Percentiles rank a stretch among this genome's conserved stretches.
These are phyloP conservation scores for Dermatophagoides farinae DNA, from an alignment of 1,140 invertebrate species.

Conservation along the genomic window DNA sequence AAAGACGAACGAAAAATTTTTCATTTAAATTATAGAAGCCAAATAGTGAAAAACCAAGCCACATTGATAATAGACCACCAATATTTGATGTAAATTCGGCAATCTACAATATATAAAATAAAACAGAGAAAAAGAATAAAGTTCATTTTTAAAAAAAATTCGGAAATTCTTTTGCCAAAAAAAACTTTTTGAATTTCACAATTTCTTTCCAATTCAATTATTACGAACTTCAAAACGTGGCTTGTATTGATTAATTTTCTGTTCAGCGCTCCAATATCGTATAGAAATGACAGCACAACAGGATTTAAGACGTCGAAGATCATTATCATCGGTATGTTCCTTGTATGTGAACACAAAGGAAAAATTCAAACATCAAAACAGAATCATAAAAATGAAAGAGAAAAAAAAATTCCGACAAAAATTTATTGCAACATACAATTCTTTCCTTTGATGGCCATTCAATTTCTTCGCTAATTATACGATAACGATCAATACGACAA, in stretches of 20 bases:
- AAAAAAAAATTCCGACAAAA: not conserved
- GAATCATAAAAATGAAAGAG: not conserved
- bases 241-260: slow-evolving; percentile 11
- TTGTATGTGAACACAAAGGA: not conserved
- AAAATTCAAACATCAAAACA: not conserved
- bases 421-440: slow-evolving; percentile 6
- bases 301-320: not conserved
- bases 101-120: not conserved
- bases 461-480: not conserved
- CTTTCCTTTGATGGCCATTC: slow-evolving; percentile 3
- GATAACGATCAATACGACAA: slow-evolving; percentile 8
- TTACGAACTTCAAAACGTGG: slow-evolving; percentile 14
- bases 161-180: too few species aligned
- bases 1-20: not conserved
- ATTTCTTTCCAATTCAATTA: too few species aligned
- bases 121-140: not conserved
- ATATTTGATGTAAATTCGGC: slow-evolving; percentile 10
- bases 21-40: slow-evolving; percentile 8
- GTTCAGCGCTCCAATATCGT: slow-evolving; percentile 11
- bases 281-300: slow-evolving; percentile 11
- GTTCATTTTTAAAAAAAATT: not conserved
- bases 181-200: not conserved
- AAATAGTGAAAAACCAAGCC: slow-evolving; percentile 10
- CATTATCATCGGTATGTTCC: slow-evolving; percentile 3
- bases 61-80: slow-evolving; percentile 11